A percentile compares a stretch with the other conserved stretches of the same genome.
These are phyloP conservation scores for Athene noctua DNA, from an alignment of 2,113 vertebrate species.

Conservation along the genomic window DNA sequence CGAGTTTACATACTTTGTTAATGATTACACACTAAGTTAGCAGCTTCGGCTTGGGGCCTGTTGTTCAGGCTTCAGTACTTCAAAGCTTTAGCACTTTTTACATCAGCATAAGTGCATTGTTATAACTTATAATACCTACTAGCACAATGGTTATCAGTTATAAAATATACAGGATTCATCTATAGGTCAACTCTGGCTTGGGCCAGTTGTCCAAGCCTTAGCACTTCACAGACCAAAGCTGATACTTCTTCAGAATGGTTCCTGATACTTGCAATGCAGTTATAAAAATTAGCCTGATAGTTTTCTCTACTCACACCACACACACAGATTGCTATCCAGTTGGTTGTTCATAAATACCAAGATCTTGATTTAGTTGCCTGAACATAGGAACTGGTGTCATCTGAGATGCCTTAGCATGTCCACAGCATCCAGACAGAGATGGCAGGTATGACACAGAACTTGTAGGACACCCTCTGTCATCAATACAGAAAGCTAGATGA, in stretches of 20 bases:
- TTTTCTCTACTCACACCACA: not conserved
- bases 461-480: not conserved
- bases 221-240: not conserved
- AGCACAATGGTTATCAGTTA: too few species aligned
- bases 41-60: too few species aligned
- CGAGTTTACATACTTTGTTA: too few species aligned
- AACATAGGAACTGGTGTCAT: not conserved
- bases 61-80: too few species aligned
- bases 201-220: too few species aligned
- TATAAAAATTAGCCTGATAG: not conserved
- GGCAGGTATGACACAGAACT: not conserved
- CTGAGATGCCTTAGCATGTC: not conserved
- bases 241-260: not conserved
- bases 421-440: not conserved
- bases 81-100: too few species aligned
- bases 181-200: too few species aligned
- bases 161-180: too few species aligned
- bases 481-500: not conserved
- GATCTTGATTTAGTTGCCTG: not conserved
- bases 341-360: not conserved
- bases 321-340: not conserved
- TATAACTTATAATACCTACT: too few species aligned
- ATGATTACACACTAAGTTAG: too few species aligned
- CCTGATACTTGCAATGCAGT: not conserved
- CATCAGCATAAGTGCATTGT: too few species aligned